Evolutionary conservation across 2,797 vertebrate species (phyloP).

Genomic region (Trematomus bernacchii): DNA sequence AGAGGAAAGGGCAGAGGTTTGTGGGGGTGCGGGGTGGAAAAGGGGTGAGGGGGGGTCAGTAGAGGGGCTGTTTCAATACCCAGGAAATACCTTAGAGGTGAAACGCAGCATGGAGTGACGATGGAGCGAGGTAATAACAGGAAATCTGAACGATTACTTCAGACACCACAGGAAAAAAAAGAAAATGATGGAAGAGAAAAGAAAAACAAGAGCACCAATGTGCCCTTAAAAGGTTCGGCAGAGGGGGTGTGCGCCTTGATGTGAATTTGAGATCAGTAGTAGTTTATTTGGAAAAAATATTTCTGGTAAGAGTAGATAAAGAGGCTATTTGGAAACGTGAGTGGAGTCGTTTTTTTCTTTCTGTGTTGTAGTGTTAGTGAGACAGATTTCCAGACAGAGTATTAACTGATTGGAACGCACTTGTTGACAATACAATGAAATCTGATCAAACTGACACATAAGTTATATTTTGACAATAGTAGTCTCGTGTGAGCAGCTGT

Average conservation of each 20-base stretch:
- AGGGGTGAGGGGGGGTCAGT: slow-evolving; percentile 43
- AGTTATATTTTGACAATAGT: slow-evolving; percentile 26
- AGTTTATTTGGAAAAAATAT: slow-evolving; percentile 69
- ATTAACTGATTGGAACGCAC: slow-evolving; percentile 44
- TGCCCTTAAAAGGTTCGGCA: slow-evolving; percentile 76
- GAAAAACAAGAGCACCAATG: slow-evolving; percentile 63
- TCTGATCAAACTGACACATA: slow-evolving; percentile 29
- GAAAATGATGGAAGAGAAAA: slow-evolving; percentile 47
- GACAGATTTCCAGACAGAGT: slow-evolving; percentile 40
- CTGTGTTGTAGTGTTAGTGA: slow-evolving; percentile 51
- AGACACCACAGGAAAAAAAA: slow-evolving; percentile 65
- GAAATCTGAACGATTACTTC: slow-evolving; percentile 79
- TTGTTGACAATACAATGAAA: slow-evolving; percentile 28
- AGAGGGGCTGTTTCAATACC: slow-evolving; percentile 73
- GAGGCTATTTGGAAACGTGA: slow-evolving; percentile 65
- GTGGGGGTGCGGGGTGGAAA: slow-evolving; percentile 39
- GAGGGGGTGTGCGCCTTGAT: slow-evolving; percentile 55
- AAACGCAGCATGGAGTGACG: slow-evolving; percentile 71
- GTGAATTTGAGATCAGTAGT: slow-evolving; percentile 42
- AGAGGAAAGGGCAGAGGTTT: slow-evolving; percentile 59
- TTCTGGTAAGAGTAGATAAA: slow-evolving; percentile 75
- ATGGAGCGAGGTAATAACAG: slow-evolving; percentile 78
- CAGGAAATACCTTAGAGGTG: slow-evolving; percentile 86
- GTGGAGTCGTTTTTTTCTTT: slow-evolving; percentile 30
- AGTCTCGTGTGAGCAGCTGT: slow-evolving; percentile 1